These are phyloP conservation scores for Sphaerodactylus townsendi DNA, from an alignment of 2,113 vertebrate genomes.

Conservation along the genomic window DNA sequence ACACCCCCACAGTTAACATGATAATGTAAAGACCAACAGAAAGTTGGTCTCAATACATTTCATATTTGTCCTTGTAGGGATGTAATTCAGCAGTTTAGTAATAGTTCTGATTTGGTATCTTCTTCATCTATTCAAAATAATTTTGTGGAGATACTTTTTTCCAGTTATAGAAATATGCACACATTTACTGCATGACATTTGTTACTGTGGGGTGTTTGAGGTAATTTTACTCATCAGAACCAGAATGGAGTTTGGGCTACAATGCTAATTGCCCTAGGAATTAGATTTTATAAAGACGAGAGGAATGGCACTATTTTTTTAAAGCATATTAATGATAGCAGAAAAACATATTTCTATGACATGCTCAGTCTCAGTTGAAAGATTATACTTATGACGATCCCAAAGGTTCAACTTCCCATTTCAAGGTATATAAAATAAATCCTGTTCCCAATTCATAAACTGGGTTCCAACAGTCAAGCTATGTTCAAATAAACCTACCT, in stretches of 20 bases:
- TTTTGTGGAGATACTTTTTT: background rate
- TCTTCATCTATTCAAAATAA: background rate
- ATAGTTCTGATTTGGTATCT: background rate
- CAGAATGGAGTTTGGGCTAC: background rate
- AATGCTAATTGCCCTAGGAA: background rate
- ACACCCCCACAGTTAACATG: background rate
- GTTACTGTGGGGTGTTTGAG: background rate
- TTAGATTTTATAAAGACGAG: background rate
- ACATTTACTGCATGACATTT: background rate
- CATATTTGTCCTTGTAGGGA: constrained; percentile 13
- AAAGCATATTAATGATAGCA: background rate
- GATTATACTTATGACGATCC: background rate
- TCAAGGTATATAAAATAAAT: constrained; percentile 45
- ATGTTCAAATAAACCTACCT: constrained; percentile 51
- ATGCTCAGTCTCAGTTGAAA: constrained; percentile 32
- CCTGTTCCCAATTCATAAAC: constrained; percentile 55
- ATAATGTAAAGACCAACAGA: background rate
- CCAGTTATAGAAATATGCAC: background rate
- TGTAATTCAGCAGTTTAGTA: constrained; percentile 17
- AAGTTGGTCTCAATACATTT: background rate
- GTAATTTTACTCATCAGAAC: background rate
- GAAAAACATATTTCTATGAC: background rate
- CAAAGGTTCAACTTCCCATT: constrained; percentile 1
- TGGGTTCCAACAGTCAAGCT: constrained; percentile 28
- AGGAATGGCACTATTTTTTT: background rate